Conservation (phyloP, 2,888 invertebrate genomes). For the Parnassius mnemosyne region DNA sequence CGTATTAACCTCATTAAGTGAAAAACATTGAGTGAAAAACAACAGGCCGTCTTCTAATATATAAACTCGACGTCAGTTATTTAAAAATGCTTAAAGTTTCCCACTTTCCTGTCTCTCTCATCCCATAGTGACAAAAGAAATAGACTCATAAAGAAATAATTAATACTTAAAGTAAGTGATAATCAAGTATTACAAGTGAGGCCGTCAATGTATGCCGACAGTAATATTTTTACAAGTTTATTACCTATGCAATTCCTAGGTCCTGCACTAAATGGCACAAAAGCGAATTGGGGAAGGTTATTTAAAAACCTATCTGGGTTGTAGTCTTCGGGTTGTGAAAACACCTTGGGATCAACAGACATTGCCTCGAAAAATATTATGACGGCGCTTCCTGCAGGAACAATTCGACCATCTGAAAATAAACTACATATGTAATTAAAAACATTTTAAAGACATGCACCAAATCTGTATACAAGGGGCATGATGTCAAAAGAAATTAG, state of each 20-base stretch:
- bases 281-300: slow-evolving; percentile 39
- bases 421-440: not conserved
- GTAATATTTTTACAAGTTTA: not conserved
- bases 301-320: slow-evolving; percentile 41
- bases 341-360: slow-evolving; percentile 37
- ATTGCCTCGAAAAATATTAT: slow-evolving; percentile 42
- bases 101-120: too few species aligned
- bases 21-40: too few species aligned
- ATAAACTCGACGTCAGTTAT: too few species aligned
- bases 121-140: too few species aligned
- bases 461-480: too few species aligned
- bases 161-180: too few species aligned
- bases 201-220: not conserved
- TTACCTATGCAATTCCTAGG: slow-evolving; percentile 45
- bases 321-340: slow-evolving; percentile 40
- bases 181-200: slow-evolving; percentile 5
- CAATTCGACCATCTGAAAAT: slow-evolving; percentile 40
- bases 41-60: too few species aligned
- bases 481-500: too few species aligned
- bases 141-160: not conserved
- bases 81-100: too few species aligned
- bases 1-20: too few species aligned
- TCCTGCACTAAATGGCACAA: slow-evolving; percentile 44
- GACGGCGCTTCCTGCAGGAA: slow-evolving; percentile 40
- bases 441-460: too few species aligned